Evolutionary conservation across 2,797 vertebrate species (phyloP).

Genomic region (Okamejei kenojei): DNA sequence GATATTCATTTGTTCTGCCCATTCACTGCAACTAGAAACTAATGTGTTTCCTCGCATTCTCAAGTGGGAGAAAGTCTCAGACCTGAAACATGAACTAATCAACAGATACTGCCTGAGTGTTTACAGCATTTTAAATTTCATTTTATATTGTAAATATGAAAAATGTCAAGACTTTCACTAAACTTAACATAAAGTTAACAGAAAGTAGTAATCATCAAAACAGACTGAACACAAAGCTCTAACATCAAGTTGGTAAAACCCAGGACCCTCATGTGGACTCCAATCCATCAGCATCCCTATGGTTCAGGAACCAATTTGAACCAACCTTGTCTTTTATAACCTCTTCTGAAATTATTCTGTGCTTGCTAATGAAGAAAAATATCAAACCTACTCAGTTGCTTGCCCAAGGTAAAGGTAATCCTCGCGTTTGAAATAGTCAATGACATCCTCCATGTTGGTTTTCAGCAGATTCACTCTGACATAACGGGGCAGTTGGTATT

Average conservation of each 20-base stretch:
- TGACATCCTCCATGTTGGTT: slow-evolving; percentile 64
- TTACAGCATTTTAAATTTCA: too few species aligned
- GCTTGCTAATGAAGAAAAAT: background rate
- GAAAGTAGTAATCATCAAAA: background rate
- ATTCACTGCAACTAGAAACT: too few species aligned
- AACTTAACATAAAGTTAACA: background rate
- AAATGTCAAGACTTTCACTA: background rate
- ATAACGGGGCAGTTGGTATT: slow-evolving; percentile 70
- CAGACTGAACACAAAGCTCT: background rate
- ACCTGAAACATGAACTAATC: too few species aligned
- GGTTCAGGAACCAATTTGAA: background rate
- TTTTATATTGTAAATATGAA: background rate
- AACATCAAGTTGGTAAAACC: too few species aligned
- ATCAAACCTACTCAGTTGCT: slow-evolving; percentile 56
- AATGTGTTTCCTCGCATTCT: too few species aligned
- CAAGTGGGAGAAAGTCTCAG: too few species aligned
- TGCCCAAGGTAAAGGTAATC: slow-evolving; percentile 74
- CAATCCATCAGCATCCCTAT: background rate
- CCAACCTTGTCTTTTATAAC: background rate
- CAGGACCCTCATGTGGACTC: too few species aligned
- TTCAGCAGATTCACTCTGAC: slow-evolving; percentile 84
- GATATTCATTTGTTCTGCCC: too few species aligned
- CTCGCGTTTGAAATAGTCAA: slow-evolving; percentile 85
- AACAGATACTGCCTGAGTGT: too few species aligned
- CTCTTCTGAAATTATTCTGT: background rate